Evolutionary conservation across 2,888 invertebrate species (phyloP), one percentile per base, ranked within the genome.

Genomic region (Agrypnus murinus): DNA sequence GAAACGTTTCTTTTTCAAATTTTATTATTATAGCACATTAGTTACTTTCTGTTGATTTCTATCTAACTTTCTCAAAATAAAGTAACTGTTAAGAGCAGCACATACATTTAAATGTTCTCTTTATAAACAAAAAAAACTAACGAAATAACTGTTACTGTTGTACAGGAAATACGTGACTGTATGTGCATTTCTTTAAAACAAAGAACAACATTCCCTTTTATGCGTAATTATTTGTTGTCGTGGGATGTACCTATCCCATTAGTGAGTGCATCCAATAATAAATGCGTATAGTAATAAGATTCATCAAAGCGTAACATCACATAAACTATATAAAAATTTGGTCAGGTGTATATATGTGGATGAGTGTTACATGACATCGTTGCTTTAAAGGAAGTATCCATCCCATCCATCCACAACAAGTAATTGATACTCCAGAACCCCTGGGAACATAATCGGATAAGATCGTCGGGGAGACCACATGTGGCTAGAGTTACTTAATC

Each of bases 401-500:
- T 48, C 45, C 14, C 38, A 59, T 38, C 19, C 31, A 25, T 17
- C n/a, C 19, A 17, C 9, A 15, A 15, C 12, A 50, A 25, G 25
- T 32, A 63, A 63, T 34, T 55, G 55, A 55, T 55, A 55, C 55
- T n/a, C 4, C 19, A 32, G 59, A 59, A 15, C 65, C 65, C 48
- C 40, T 66, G 66, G 58, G 66, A 66, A 66, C 36, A 12, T 50
- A 59, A 66, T 53, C 40, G 10, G 59, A 59, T 66, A 66, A 66
- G 48, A 46, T 59, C 40, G 48, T 59, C 59, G 8, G 17, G 59
- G 59, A 66, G 59, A 66, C 66, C 66, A 34, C 66, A 66, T 38
- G 66, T 66, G 58, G 66, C 59, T 66, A 32, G 15, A 57, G 66
- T 66, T 66, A 66, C 66, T 59, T 66, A 25, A 66, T 59, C 38